phyloP scores from a whole-genome alignment of 2,888 invertebrate species.

The Lissonota sp. region DNA sequence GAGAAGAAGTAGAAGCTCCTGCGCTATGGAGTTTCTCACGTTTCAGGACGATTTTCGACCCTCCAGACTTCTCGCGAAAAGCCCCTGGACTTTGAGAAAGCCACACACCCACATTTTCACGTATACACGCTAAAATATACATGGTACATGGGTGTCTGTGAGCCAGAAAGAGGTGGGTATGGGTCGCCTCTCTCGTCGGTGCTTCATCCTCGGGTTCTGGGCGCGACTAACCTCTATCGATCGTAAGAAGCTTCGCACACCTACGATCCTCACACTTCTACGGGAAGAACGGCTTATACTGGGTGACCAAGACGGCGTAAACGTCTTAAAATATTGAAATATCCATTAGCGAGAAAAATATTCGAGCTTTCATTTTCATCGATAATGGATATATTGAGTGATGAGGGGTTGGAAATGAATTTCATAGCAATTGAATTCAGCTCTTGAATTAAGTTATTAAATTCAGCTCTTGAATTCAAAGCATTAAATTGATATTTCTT shows the following conservation, averaged over 20 bases:
- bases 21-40: constrained; percentile 16
- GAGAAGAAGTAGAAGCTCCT: constrained; percentile 68
- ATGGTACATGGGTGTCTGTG: constrained; percentile 4
- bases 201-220: constrained; percentile 78
- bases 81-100: constrained; percentile 59
- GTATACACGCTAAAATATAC: background rate
- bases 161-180: constrained; percentile 69
- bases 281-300: constrained; percentile 63
- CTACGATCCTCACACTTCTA: constrained; percentile 77
- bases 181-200: constrained; percentile 65
- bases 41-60: constrained; percentile 50
- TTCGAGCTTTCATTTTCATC: no score
- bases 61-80: constrained; percentile 39
- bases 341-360: background rate
- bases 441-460: no score
- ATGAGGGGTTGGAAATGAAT: no score
- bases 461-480: no score
- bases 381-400: no score
- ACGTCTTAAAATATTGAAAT: constrained; percentile 40
- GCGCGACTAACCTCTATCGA: constrained; percentile 81
- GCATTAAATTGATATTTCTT: no score
- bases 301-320: constrained; percentile 64
- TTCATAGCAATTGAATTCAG: no score
- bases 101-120: constrained; percentile 2
- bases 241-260: constrained; percentile 80